Conservation (phyloP, 2,113 vertebrate genomes). For the Zosterops borbonicus region DNA sequence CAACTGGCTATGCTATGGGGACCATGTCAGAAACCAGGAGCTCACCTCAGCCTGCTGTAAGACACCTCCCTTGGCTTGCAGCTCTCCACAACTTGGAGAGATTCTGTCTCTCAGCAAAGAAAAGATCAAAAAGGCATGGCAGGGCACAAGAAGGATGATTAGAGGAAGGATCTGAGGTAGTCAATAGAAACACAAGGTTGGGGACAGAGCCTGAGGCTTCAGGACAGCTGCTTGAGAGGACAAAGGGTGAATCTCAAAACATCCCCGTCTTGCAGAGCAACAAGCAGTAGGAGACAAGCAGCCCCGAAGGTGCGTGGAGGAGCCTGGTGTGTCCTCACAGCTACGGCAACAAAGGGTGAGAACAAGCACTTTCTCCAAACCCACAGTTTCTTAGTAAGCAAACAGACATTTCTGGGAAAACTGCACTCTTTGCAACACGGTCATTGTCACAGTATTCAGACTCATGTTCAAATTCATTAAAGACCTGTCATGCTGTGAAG, state of each 20-base stretch:
- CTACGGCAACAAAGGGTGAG: background rate
- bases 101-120: background rate
- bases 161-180: background rate
- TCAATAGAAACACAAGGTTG: accelerated
- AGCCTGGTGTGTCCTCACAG: background rate
- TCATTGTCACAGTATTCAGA: background rate
- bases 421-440: background rate
- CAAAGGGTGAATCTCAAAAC: background rate
- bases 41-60: background rate
- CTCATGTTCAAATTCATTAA: background rate
- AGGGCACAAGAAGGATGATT: accelerated
- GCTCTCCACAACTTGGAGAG: background rate
- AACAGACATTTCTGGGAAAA: background rate
- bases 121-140: background rate
- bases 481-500: background rate
- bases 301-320: background rate
- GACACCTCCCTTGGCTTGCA: background rate
- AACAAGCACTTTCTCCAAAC: background rate
- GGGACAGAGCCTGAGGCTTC: background rate
- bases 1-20: background rate
- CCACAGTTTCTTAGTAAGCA: background rate
- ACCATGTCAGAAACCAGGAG: background rate
- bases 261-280: background rate
- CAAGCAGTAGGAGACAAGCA: background rate
- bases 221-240: background rate